A percentile compares a stretch with the other conserved stretches of the same genome.
phyloP scores from a whole-genome alignment of 2,797 vertebrate genomes.

The Arctocebus calabarensis region DNA sequence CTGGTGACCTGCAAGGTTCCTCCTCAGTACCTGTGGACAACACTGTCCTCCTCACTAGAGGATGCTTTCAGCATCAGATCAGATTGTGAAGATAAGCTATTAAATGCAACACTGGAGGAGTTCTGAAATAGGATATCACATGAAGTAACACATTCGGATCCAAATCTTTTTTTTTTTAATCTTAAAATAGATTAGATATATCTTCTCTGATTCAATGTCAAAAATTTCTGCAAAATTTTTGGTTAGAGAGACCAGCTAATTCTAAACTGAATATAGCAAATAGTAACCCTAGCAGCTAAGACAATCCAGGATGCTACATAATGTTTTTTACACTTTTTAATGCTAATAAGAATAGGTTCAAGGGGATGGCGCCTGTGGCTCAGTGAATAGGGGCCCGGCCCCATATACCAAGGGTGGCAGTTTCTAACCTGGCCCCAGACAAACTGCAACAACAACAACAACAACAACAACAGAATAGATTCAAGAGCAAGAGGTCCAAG shows the following conservation, averaged over 20 bases:
- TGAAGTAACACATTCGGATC: background rate
- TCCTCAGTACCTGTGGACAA: background rate
- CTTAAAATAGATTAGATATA: background rate
- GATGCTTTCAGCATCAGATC: background rate
- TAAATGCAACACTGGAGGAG: background rate
- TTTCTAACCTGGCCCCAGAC: too few species aligned
- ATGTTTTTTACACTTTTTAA: background rate
- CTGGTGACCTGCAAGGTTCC: background rate
- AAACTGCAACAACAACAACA: too few species aligned
- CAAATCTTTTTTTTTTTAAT: background rate
- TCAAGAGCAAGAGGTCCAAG: background rate
- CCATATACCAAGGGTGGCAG: too few species aligned
- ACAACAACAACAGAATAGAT: too few species aligned
- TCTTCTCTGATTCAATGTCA: background rate
- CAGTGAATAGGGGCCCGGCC: too few species aligned
- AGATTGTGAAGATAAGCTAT: background rate
- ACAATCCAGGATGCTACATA: background rate
- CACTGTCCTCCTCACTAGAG: fast-evolving
- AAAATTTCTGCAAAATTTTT: background rate
- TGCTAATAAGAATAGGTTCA: background rate
- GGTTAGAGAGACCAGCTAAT: background rate
- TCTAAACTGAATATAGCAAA: background rate
- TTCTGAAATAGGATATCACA: background rate
- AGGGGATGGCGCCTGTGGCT: too few species aligned
- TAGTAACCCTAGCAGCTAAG: background rate